A percentile compares a stretch with the other conserved stretches of the same genome.
These are phyloP conservation scores for Dorcus hopei DNA, from an alignment of 2,888 invertebrate species.

Conservation along the genomic window DNA sequence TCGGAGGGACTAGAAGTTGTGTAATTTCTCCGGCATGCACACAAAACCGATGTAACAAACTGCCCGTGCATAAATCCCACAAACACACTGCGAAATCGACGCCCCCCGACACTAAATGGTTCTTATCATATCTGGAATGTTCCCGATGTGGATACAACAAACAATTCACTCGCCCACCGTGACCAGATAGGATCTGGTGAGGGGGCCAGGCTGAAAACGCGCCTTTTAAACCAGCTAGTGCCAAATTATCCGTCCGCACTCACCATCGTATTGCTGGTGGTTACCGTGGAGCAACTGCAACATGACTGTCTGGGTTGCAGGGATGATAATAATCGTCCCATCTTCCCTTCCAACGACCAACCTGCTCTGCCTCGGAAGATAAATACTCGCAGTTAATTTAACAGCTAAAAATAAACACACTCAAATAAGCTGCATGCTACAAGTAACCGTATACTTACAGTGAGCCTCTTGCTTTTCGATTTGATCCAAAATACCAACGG, in stretches of 20 bases:
- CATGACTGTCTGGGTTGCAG: slow-evolving; percentile 94
- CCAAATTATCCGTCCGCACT: slow-evolving; percentile 17
- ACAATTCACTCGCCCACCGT: slow-evolving; percentile 92
- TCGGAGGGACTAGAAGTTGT: slow-evolving; percentile 90
- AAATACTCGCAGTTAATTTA: slow-evolving; percentile 90
- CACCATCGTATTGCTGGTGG: slow-evolving; percentile 77
- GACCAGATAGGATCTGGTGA: slow-evolving; percentile 83
- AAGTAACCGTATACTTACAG: slow-evolving; percentile 8
- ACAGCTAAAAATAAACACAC: slow-evolving; percentile 50
- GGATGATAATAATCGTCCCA: slow-evolving; percentile 92
- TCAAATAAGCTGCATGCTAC: background rate
- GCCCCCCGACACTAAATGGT: slow-evolving; percentile 91
- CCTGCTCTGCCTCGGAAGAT: slow-evolving; percentile 88
- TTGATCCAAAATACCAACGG: slow-evolving; percentile 89
- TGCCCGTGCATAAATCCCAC: slow-evolving; percentile 92
- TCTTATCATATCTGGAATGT: slow-evolving; percentile 81
- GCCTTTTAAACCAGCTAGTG: slow-evolving; percentile 7
- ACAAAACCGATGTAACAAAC: slow-evolving; percentile 88
- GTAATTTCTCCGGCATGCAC: slow-evolving; percentile 98
- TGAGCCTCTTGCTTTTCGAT: slow-evolving; percentile 64
- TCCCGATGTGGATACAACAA: slow-evolving; percentile 92
- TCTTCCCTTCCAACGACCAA: slow-evolving; percentile 93
- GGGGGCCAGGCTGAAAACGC: slow-evolving; percentile 74
- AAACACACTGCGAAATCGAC: slow-evolving; percentile 96
- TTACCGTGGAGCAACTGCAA: slow-evolving; percentile 85